Conservation (phyloP, 2,888 invertebrate genomes). For the Drosophila tanythrix region DNA sequence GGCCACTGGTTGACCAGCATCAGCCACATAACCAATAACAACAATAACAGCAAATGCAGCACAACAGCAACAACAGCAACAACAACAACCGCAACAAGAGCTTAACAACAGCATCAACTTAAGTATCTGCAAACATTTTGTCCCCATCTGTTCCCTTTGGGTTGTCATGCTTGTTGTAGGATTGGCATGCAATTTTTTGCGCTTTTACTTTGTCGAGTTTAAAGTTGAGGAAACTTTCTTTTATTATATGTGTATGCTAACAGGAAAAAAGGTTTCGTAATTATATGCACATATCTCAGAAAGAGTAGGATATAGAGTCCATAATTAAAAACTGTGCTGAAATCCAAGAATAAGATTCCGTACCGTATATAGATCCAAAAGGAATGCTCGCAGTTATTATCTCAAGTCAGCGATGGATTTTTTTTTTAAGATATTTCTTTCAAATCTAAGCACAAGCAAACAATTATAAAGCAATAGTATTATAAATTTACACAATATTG, state of each 20-base stretch:
- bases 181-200: slow-evolving; percentile 59
- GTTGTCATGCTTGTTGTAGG: slow-evolving; percentile 42
- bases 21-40: neutral
- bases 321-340: neutral
- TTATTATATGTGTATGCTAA: slow-evolving; percentile 9
- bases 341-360: neutral
- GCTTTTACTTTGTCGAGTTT: slow-evolving; percentile 63
- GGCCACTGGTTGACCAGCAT: neutral
- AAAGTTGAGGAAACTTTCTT: slow-evolving; percentile 52
- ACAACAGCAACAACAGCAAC: slow-evolving; percentile 2
- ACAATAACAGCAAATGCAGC: slow-evolving; percentile 1
- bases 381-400: neutral
- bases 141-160: slow-evolving; percentile 27
- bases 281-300: neutral
- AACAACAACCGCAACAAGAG: neutral
- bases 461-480: neutral
- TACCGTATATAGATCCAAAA: neutral
- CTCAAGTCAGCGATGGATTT: neutral
- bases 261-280: neutral
- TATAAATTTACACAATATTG: neutral
- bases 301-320: neutral
- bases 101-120: slow-evolving; percentile 2
- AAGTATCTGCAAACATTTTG: slow-evolving; percentile 24
- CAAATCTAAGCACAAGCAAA: neutral
- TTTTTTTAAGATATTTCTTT: neutral